Conservation (phyloP, 2,113 vertebrate species). For the Labeo rohita region DNA sequence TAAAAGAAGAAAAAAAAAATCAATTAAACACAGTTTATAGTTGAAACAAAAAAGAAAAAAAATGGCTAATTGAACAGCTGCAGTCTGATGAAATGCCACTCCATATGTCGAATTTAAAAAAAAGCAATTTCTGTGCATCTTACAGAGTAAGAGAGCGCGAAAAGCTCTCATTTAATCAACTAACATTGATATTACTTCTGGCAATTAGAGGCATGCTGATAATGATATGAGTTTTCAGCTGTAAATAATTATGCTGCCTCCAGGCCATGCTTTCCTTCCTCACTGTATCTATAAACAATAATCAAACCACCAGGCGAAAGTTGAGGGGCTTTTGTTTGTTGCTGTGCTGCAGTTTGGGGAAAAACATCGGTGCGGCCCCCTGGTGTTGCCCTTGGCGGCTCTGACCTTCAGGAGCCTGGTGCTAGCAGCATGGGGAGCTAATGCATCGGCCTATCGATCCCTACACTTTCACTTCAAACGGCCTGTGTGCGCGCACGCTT, state of each 20-base stretch:
- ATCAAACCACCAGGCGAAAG: slow-evolving; percentile 95
- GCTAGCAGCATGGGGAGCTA: slow-evolving; percentile 78
- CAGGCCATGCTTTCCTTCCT: slow-evolving; percentile 98
- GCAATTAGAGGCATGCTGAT: slow-evolving; percentile 99
- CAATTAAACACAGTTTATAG: slow-evolving; percentile 66
- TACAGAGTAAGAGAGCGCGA: slow-evolving; percentile 68
- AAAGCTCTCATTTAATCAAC: slow-evolving; percentile 88
- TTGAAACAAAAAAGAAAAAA: slow-evolving; percentile 57
- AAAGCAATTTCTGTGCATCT: slow-evolving; percentile 88
- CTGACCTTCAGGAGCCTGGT: slow-evolving; percentile 88
- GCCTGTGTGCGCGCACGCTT: slow-evolving; percentile 39
- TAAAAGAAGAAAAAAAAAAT: slow-evolving; percentile 66
- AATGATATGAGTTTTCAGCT: slow-evolving; percentile 99
- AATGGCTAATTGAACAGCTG: slow-evolving; percentile 74
- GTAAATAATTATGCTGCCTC: slow-evolving; percentile 99
- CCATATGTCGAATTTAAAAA: slow-evolving; percentile 85
- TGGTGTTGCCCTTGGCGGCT: slow-evolving; percentile 87
- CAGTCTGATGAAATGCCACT: slow-evolving; percentile 79
- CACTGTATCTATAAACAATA: slow-evolving; percentile 99
- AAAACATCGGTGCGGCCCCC: slow-evolving; percentile 83
- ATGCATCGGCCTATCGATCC: slow-evolving; percentile 85
- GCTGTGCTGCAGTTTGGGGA: slow-evolving; percentile 81
- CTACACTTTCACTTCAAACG: slow-evolving; percentile 73
- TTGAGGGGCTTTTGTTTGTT: slow-evolving; percentile 77
- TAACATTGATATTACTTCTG: slow-evolving; percentile 99